A percentile compares a stretch with the other conserved stretches of the same genome.
Evolutionary conservation across 2,113 vertebrate species (phyloP).

Genomic region (Megaleporinus macrocephalus): DNA sequence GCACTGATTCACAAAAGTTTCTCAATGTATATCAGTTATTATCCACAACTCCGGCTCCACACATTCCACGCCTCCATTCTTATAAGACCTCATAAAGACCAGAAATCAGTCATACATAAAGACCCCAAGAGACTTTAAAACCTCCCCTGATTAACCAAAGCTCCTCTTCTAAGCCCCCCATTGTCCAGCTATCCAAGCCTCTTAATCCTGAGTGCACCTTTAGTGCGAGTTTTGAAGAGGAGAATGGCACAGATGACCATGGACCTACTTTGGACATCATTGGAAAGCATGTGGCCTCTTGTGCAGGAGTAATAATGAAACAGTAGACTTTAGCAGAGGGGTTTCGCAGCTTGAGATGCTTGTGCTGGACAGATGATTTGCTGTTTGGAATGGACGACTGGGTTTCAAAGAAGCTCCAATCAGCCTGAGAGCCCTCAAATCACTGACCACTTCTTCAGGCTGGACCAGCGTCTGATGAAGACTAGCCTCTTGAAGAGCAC

Average conservation of each 20-base stretch:
- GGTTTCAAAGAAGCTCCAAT: slow-evolving; percentile 49
- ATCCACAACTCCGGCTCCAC: background rate
- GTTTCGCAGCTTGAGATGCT: slow-evolving; percentile 27
- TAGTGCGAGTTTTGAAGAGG: slow-evolving; percentile 20
- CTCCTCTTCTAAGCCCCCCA: slow-evolving; percentile 11
- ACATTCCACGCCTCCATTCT: background rate
- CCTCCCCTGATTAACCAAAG: slow-evolving; percentile 38
- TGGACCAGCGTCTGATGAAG: slow-evolving; percentile 46
- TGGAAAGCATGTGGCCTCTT: slow-evolving; percentile 39
- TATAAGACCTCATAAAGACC: slow-evolving; percentile 3
- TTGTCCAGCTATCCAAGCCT: slow-evolving; percentile 22
- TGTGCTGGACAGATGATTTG: slow-evolving; percentile 50
- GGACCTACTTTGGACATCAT: background rate
- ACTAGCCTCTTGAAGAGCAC: slow-evolving; percentile 33
- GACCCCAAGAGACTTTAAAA: slow-evolving; percentile 20
- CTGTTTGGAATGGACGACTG: slow-evolving; percentile 45
- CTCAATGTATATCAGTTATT: background rate
- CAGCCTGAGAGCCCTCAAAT: slow-evolving; percentile 61
- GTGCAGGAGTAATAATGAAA: slow-evolving; percentile 47
- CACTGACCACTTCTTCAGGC: slow-evolving; percentile 53
- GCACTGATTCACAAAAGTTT: background rate
- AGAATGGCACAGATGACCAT: background rate
- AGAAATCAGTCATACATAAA: slow-evolving; percentile 29
- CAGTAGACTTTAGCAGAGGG: slow-evolving; percentile 37
- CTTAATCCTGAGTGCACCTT: slow-evolving; percentile 37